A percentile compares a stretch with the other conserved stretches of the same genome.
Conservation (phyloP, 2,797 vertebrate genomes). For the Rhabdophis nuchalis region DNA sequence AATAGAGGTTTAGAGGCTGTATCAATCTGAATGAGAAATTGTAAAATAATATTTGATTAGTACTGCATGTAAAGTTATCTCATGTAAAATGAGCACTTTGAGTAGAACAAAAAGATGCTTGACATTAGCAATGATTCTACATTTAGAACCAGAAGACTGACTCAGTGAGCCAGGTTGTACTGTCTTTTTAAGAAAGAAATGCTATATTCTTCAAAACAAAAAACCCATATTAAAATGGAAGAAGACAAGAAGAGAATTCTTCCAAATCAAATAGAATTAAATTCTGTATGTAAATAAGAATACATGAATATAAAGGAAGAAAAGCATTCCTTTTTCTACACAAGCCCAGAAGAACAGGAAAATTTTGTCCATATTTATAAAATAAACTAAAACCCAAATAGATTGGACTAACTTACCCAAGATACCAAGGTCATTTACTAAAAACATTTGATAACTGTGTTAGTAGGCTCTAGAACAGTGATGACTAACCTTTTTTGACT, state of each 20-base stretch:
- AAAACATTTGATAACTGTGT: neutral
- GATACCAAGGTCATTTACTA: neutral
- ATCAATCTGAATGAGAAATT: neutral
- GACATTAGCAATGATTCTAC: neutral
- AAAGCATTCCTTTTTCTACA: neutral
- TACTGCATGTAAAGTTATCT: neutral
- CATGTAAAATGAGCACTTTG: neutral
- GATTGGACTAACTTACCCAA: neutral
- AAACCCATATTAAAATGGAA: neutral
- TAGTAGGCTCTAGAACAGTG: neutral
- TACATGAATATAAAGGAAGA: neutral
- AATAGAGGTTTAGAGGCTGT: neutral
- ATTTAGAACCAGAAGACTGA: neutral
- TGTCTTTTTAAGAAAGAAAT: neutral
- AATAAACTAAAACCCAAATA: neutral
- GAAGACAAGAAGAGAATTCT: neutral
- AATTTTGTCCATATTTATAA: neutral
- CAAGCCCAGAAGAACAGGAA: neutral
- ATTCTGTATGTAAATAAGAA: neutral
- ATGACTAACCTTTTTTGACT: too few species aligned
- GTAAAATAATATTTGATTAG: neutral
- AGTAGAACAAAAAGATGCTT: neutral
- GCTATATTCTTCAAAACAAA: neutral
- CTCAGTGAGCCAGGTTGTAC: neutral
- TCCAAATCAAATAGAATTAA: neutral